Evolutionary conservation across 2,797 vertebrate species (phyloP).

Genomic region (Xiphophorus birchmanni): DNA sequence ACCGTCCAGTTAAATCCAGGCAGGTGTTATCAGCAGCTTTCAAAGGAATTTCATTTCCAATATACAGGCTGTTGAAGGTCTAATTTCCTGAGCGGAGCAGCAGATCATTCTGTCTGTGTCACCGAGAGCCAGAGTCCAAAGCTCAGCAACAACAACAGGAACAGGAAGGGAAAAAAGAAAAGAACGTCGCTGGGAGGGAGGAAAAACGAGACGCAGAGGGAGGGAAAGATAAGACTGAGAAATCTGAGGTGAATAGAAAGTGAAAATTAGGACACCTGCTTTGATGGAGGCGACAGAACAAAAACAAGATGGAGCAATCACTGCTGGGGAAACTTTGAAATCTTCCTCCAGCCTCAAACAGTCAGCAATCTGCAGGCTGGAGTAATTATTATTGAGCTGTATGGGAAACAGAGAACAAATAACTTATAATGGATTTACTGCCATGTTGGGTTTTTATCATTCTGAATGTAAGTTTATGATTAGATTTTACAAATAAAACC

Average conservation of each 20-base stretch:
- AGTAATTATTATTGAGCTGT: not conserved
- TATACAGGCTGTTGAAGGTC: constrained; percentile 60
- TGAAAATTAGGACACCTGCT: constrained; percentile 45
- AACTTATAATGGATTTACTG: not conserved
- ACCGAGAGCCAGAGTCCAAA: constrained; percentile 19
- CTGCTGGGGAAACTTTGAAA: constrained; percentile 13
- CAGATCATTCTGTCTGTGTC: constrained; percentile 17
- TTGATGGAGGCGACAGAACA: constrained; percentile 51
- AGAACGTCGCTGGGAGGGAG: constrained; percentile 36
- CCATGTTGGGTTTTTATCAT: not conserved
- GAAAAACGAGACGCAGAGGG: constrained; percentile 25
- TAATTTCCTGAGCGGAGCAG: constrained; percentile 64
- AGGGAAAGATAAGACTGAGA: constrained; percentile 5
- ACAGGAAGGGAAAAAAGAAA: not conserved
- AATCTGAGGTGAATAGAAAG: constrained; percentile 28
- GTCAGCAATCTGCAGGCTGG: not conserved
- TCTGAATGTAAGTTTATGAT: not conserved
- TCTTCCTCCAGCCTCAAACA: not conserved
- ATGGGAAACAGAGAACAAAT: not conserved
- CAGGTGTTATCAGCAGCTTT: constrained; percentile 24
- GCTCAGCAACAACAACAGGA: constrained; percentile 40
- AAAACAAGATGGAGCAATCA: constrained; percentile 46
- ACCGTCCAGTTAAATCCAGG: constrained; percentile 1
- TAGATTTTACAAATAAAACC: not conserved
- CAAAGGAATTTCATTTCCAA: constrained; percentile 66